phyloP scores from a whole-genome alignment of 2,888 invertebrate species.

The Lypha dubia region DNA sequence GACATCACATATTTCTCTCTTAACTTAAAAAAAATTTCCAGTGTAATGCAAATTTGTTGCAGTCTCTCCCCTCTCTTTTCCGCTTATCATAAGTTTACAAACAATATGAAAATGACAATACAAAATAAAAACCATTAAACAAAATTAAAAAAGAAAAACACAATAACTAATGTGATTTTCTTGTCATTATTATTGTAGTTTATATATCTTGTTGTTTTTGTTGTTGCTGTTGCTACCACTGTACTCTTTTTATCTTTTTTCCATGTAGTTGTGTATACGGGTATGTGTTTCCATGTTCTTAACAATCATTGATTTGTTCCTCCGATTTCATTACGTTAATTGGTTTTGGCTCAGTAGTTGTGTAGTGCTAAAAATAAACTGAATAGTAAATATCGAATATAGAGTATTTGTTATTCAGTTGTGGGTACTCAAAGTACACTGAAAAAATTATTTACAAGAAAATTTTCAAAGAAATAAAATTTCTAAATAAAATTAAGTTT shows the following conservation, averaged over 20 bases:
- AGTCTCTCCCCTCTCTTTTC: too few relatives aligned
- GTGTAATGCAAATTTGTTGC: background rate
- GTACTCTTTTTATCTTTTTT: background rate
- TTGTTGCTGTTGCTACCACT: background rate
- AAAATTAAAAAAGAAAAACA: slow-evolving; percentile 8
- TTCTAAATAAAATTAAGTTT: too few relatives aligned
- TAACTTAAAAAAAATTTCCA: too few relatives aligned
- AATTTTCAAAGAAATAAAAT: too few relatives aligned
- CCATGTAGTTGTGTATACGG: background rate
- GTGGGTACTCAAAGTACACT: background rate
- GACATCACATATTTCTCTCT: too few relatives aligned
- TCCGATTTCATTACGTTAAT: slow-evolving; percentile 57
- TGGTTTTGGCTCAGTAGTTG: slow-evolving; percentile 35
- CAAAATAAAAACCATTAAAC: too few relatives aligned
- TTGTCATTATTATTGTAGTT: slow-evolving; percentile 13
- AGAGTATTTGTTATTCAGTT: background rate
- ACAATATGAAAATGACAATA: background rate
- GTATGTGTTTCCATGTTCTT: background rate
- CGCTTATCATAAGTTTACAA: background rate
- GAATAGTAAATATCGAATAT: background rate
- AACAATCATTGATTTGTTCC: background rate
- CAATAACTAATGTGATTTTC: slow-evolving; percentile 29
- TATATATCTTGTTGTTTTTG: background rate
- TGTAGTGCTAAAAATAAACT: background rate
- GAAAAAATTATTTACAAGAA: background rate